Base-by-base conservation (phyloP, 2,888 invertebrate species). In the Falcaria lacertinaria region DNA sequence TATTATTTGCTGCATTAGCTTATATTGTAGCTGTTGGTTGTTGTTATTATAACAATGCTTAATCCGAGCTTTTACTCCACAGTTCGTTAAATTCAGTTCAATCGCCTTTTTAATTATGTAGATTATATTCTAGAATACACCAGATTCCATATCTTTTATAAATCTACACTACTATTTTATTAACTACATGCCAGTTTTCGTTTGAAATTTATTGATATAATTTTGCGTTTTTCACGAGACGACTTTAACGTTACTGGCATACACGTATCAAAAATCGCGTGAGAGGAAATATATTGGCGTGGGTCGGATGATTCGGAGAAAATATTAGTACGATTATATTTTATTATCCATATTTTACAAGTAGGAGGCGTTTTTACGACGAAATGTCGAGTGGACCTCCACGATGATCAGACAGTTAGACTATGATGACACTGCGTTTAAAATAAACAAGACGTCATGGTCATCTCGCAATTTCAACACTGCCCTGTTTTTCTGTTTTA, bases 401-500 rank as follows among this genome's bases (percentile, higher is more conserved):
- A 47, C 51, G 50, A 60, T 54, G 52, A n/a, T n/a, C n/a, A 45
- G 67, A 67, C 74, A 72, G 64, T 67, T 67, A 51, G 76, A 71
- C 69, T 73, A 68, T 58, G 59, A 52, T 53, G 60, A 59, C 51
- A 54, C 44, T 28, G 11, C 47, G 50, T 55, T 52, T 63, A 63
- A 69, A 69, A 69, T 70, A 70, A 65, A 65, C 47, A 59, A 53
- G 58, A 70, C 73, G 72, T 72, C 71, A 72, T 45, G 48, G 39
- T 42, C 41, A 56, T 54, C 50, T 41, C 49, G 47, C 42, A 41
- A 32, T 46, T 47, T 50, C 39, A 54, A 48, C 51, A 45, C n/a
- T 45, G 42, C 28, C 28, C 28, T 28, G 28, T 28, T 28, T 28
- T 11, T 28, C 11, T 28, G 7, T 11, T 11, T 28, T 28, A 28